phyloP scores from a whole-genome alignment of 2,113 vertebrate genomes.

The Oenanthe melanoleuca region DNA sequence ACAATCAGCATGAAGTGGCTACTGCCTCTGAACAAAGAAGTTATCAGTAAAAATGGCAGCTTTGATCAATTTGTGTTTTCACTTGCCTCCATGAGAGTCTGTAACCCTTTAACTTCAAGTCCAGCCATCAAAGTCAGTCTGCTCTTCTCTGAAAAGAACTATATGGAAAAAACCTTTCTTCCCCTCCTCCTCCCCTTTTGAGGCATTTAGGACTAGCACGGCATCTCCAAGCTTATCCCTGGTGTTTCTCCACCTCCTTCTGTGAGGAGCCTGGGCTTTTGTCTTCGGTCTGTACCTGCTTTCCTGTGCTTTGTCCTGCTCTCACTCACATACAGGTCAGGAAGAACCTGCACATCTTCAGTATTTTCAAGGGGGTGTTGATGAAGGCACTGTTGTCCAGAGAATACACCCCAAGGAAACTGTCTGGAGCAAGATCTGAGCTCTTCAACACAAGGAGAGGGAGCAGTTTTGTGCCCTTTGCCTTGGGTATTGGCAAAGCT shows the following conservation, averaged over 20 bases:
- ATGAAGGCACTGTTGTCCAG: background rate
- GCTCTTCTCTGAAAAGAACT: background rate
- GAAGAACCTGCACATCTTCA: background rate
- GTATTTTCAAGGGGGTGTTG: background rate
- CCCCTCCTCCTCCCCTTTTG: background rate
- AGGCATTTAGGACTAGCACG: background rate
- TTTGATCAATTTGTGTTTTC: constrained; percentile 30
- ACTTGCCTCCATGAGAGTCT: background rate
- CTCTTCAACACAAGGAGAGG: background rate
- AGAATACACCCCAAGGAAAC: background rate
- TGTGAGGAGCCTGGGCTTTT: background rate
- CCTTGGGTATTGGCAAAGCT: background rate
- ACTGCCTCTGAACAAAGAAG: constrained; percentile 16
- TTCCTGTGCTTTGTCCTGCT: background rate
- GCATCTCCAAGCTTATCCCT: background rate
- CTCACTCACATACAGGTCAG: background rate
- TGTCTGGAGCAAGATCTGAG: background rate
- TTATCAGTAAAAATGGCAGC: constrained; percentile 12
- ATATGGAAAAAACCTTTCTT: background rate
- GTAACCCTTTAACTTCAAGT: constrained; percentile 11
- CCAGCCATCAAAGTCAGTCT: background rate
- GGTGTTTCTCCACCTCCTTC: background rate
- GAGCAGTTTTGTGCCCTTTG: background rate
- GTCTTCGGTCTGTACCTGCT: background rate
- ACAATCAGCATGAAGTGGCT: background rate